phyloP scores from a whole-genome alignment of 2,797 vertebrate genomes.

The Luscinia luscinia region DNA sequence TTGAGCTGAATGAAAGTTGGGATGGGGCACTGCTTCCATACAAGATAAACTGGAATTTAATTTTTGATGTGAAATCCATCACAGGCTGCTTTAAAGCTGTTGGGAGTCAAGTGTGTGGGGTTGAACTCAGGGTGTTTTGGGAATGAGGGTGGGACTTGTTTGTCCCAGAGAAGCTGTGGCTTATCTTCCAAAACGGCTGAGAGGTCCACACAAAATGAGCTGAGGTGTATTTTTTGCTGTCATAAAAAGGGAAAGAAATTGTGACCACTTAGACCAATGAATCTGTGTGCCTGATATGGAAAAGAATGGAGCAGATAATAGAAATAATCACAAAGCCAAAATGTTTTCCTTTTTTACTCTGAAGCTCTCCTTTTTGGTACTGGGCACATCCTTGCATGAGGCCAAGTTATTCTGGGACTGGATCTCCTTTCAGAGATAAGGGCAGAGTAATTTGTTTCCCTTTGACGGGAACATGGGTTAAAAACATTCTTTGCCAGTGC shows the following conservation, averaged over 20 bases:
- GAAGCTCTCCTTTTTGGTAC: neutral
- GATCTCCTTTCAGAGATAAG: constrained; percentile 67
- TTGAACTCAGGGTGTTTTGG: neutral
- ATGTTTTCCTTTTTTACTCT: neutral
- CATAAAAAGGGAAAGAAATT: neutral
- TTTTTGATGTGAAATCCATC: neutral
- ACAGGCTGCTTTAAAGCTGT: neutral
- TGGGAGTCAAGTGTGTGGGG: neutral
- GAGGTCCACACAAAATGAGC: accelerated
- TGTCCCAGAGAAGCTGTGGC: neutral
- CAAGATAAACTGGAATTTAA: neutral
- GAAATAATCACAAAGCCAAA: neutral
- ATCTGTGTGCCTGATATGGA: accelerated
- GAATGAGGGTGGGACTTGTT: neutral
- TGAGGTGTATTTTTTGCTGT: neutral
- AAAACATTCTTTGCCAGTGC: constrained; percentile 49
- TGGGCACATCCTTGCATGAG: neutral
- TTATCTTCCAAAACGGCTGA: neutral
- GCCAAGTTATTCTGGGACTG: neutral
- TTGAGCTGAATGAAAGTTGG: neutral
- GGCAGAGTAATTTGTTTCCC: constrained; percentile 59
- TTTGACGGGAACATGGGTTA: constrained; percentile 54
- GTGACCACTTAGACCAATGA: neutral
- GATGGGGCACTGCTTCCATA: neutral
- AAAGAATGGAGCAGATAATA: neutral